phyloP scores from a whole-genome alignment of 1,140 invertebrate species.

The Nylanderia fulva region DNA sequence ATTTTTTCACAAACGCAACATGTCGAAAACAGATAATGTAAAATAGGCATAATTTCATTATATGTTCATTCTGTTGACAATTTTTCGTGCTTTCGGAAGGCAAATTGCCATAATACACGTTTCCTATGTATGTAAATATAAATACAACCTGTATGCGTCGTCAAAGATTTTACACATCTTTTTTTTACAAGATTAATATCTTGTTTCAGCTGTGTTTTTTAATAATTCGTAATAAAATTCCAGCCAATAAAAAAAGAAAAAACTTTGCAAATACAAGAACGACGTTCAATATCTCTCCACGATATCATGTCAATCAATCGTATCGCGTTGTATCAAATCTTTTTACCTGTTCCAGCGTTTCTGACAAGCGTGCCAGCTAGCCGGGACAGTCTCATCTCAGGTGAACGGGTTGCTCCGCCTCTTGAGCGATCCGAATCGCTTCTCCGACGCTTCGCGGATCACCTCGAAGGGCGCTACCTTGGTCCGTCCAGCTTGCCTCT shows the following conservation, averaged over 20 bases:
- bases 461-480: conserved; percentile 89
- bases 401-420: conserved; percentile 90
- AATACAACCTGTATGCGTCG: conserved; percentile 24
- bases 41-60: conserved; percentile 14
- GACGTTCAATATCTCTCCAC: not conserved
- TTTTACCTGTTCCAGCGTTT: not conserved
- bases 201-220: not conserved
- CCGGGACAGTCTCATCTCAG: conserved; percentile 76
- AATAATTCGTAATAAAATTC: conserved; percentile 12
- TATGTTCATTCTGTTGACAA: conserved; percentile 3
- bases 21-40: conserved; percentile 4
- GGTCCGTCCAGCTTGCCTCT: conserved; percentile 74
- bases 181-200: conserved; percentile 30
- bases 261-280: not conserved
- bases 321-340: conserved; percentile 2
- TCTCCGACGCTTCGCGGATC: conserved; percentile 87
- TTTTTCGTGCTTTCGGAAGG: not conserved
- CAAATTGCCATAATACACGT: not conserved
- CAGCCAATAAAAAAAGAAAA: not conserved
- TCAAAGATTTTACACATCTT: conserved; percentile 2
- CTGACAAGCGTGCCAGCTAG: conserved; percentile 12
- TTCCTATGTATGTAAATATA: not conserved
- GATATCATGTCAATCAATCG: conserved; percentile 7
- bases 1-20: conserved; percentile 48
- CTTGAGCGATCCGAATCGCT: conserved; percentile 89